Evolutionary conservation across 2,888 invertebrate genomes (phyloP).

Genomic region (Carterocephalus palaemon): DNA sequence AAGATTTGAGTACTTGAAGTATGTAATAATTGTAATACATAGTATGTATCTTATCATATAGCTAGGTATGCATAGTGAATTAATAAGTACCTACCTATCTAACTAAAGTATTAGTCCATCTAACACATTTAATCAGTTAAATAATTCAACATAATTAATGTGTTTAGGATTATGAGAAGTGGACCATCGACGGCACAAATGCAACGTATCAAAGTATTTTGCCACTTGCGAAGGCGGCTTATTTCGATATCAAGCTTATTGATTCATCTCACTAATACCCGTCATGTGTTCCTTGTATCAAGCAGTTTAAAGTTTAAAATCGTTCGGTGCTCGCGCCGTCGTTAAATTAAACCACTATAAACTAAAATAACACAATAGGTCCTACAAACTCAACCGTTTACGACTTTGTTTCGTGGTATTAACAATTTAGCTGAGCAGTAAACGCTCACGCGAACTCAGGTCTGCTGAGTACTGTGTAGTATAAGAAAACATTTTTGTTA

Average conservation of each 20-base stretch:
- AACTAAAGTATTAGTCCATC: background rate
- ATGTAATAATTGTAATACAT: no score
- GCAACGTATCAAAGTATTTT: constrained; percentile 14
- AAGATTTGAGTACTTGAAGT: no score
- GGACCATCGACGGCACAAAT: constrained; percentile 14
- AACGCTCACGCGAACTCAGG: constrained; percentile 59
- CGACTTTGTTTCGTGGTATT: constrained; percentile 62
- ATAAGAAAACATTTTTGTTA: constrained; percentile 12
- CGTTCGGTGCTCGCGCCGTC: background rate
- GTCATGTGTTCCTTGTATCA: constrained; percentile 1
- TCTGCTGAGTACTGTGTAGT: constrained; percentile 29
- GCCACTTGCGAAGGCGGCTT: constrained; percentile 35
- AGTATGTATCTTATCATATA: no score
- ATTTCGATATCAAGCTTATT: constrained; percentile 35
- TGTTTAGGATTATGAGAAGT: constrained; percentile 12
- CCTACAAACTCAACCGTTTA: constrained; percentile 49
- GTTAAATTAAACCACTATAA: constrained; percentile 30
- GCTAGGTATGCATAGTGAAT: no score
- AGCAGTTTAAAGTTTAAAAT: background rate
- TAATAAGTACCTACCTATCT: no score
- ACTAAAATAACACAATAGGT: constrained; percentile 52
- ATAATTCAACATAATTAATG: constrained; percentile 8
- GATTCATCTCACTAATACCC: constrained; percentile 2
- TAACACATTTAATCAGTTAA: background rate
- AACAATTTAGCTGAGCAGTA: constrained; percentile 63